Evolutionary conservation across 2,888 invertebrate genomes (phyloP), one percentile per base, ranked within the genome.

Genomic region (Epistrophella euchroma): DNA sequence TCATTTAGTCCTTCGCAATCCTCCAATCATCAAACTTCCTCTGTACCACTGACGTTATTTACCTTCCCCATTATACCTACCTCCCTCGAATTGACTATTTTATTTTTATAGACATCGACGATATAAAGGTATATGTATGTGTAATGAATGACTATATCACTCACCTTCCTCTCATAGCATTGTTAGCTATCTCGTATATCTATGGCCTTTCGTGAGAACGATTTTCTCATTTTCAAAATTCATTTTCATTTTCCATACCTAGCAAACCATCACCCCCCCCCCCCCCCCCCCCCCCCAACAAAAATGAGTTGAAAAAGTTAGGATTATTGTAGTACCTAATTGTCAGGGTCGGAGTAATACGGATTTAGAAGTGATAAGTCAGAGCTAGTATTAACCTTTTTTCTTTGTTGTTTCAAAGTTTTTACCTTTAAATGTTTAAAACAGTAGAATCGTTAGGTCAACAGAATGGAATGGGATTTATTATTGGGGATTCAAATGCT

Each of bases 201-300:
- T 17, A 28, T 62, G 32, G n/a, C 25, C 9, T 25, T 43, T 56
- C 17, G 64, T 64, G 35, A 35, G 45, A 78, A 32, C 13, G 40
- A 60, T 74, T 80, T 72, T 79, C 64, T 58, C 72, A 80, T 75
- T 84, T 71, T 71, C 47, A 35, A 56, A 22, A 45, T 78, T 62
- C 32, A 62, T 78, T 73, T 62, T 25, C n/a, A 17, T 43, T 64
- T 70, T 22, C 5, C 22, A 70, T 58, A n/a, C n/a, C n/a, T n/a
- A 40, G 11, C 11, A 35, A 50, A 40, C 28, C 11, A 19, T n/a
- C n/a, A n/a, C n/a, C n/a, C n/a, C n/a, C n/a, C n/a, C n/a, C n/a
- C n/a, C n/a, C n/a, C n/a, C n/a, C n/a, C n/a, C n/a, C n/a, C n/a
- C n/a, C n/a, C n/a, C 15, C 28, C 28, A n/a, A 45, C 64, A 45